Conservation (phyloP, 2,888 invertebrate species). For the Octonoba sinensis region DNA sequence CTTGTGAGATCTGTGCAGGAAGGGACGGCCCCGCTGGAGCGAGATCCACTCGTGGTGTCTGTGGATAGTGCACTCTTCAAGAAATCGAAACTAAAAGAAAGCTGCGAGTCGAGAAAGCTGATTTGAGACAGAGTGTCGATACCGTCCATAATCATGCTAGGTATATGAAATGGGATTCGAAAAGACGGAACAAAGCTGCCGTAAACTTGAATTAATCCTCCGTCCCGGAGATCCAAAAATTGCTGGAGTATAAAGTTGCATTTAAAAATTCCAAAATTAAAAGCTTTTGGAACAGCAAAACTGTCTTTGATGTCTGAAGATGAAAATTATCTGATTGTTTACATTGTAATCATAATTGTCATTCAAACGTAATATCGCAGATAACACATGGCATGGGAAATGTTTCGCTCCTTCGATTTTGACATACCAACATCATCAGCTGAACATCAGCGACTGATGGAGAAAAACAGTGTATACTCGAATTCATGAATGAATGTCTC, state of each 20-base stretch:
- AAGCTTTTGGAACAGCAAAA: no score
- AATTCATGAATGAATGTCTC: conserved; percentile 59
- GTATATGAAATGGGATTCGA: not conserved
- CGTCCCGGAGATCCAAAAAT: no score
- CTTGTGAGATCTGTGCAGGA: conserved; percentile 33
- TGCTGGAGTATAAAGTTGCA: no score
- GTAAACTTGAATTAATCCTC: no score
- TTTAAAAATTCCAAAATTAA: no score
- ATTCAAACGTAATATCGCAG: not conserved
- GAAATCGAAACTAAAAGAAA: conserved; percentile 36
- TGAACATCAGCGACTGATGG: conserved; percentile 25
- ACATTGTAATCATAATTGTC: not conserved
- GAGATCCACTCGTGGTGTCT: conserved; percentile 28
- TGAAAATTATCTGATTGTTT: not conserved
- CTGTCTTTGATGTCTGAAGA: not conserved
- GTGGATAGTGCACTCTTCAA: conserved; percentile 38
- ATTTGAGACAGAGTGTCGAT: conserved; percentile 78
- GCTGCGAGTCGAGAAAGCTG: conserved; percentile 28
- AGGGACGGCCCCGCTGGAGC: conserved; percentile 36
- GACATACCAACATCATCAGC: conserved; percentile 48
- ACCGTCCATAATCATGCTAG: conserved; percentile 91
- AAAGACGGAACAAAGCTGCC: not conserved
- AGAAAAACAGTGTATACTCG: conserved; percentile 21
- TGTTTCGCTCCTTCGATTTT: conserved; percentile 4
- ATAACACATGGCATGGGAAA: no score